These are phyloP conservation scores for Epicampocera succincta DNA, from an alignment of 2,888 invertebrate species.

Conservation along the genomic window DNA sequence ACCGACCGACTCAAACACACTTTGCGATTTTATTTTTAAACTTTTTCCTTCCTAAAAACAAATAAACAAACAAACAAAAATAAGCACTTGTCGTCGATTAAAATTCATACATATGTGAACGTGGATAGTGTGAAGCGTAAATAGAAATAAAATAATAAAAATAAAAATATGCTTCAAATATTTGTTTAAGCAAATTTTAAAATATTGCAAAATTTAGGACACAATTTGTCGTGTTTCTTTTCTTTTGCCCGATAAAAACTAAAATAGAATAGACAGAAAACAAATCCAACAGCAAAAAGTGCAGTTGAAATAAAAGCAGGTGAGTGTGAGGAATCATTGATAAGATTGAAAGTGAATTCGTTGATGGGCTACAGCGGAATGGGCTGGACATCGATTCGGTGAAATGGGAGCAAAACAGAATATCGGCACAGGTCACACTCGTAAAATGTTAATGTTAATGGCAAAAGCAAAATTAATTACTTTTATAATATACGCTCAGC, in stretches of 20 bases:
- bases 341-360: background rate
- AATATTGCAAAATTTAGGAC: slow-evolving; percentile 65
- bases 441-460: too few relatives aligned
- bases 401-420: too few relatives aligned
- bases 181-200: slow-evolving; percentile 21
- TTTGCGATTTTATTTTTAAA: slow-evolving; percentile 13
- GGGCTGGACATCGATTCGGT: too few relatives aligned
- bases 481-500: too few relatives aligned
- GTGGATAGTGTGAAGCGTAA: slow-evolving; percentile 1
- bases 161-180: slow-evolving; percentile 7
- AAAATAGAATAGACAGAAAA: slow-evolving; percentile 5
- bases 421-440: too few relatives aligned
- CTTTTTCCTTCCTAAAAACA: background rate
- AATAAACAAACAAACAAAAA: background rate
- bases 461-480: too few relatives aligned
- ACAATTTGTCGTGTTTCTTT: slow-evolving; percentile 43
- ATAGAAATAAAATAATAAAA: slow-evolving; percentile 7
- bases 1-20: slow-evolving; percentile 55
- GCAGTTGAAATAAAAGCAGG: slow-evolving; percentile 6
- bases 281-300: slow-evolving; percentile 9
- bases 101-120: background rate
- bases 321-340: background rate
- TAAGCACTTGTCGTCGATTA: background rate
- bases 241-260: slow-evolving; percentile 11
- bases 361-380: too few relatives aligned